phyloP scores from a whole-genome alignment of 1,140 invertebrate species.

The Scaptomyza pallida region DNA sequence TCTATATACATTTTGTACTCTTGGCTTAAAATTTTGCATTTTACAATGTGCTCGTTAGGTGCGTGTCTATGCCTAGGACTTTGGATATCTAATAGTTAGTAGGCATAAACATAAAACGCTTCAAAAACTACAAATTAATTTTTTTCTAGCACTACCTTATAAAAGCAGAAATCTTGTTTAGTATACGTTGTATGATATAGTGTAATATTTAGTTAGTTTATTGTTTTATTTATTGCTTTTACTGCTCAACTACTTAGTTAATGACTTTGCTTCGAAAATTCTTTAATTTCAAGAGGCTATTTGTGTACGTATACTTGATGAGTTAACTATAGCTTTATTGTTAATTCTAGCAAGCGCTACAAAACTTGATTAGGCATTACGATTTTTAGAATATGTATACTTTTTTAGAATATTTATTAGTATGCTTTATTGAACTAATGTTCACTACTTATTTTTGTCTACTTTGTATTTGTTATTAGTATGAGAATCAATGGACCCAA shows the following conservation, averaged over 20 bases:
- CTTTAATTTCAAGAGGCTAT: constrained; percentile 60
- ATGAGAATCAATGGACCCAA: constrained; percentile 46
- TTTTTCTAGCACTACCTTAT: constrained; percentile 14
- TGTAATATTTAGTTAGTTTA: constrained; percentile 33
- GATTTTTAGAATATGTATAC: constrained; percentile 29
- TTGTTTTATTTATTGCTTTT: constrained; percentile 73
- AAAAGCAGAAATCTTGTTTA: constrained; percentile 12
- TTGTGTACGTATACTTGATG: constrained; percentile 70
- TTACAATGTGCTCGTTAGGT: constrained; percentile 71
- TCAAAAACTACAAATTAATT: constrained; percentile 45
- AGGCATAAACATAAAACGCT: constrained; percentile 56
- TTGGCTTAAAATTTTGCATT: constrained; percentile 77
- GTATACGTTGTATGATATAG: constrained; percentile 50
- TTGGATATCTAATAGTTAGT: constrained; percentile 43
- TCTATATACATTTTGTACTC: constrained; percentile 69
- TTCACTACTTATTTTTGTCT: constrained; percentile 24
- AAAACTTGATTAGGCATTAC: constrained; percentile 41
- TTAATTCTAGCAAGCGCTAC: constrained; percentile 19
- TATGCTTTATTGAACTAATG: constrained; percentile 10
- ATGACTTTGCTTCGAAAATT: constrained; percentile 51
- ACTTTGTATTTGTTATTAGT: constrained; percentile 28
- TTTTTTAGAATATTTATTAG: neutral
- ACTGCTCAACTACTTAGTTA: constrained; percentile 13
- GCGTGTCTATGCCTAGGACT: constrained; percentile 56
- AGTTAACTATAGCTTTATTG: constrained; percentile 48